Percentiles rank a stretch among this genome's conserved stretches.
Conservation (phyloP, 2,113 vertebrate species). For the Eulemur macaco region DNA sequence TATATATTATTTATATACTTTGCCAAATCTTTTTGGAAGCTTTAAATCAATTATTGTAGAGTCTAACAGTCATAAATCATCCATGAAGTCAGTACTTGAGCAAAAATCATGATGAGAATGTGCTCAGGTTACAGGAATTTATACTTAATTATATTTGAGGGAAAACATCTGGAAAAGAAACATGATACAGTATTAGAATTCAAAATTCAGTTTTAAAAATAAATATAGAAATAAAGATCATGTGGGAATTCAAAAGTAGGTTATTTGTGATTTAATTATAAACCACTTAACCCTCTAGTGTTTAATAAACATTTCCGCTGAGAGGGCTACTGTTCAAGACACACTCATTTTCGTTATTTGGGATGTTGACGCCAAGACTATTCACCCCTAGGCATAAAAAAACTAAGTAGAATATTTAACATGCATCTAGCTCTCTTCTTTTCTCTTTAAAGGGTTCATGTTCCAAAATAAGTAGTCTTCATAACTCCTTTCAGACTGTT, state of each 20-base stretch:
- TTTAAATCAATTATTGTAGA: slow-evolving; percentile 77
- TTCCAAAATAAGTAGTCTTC: neutral
- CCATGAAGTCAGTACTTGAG: slow-evolving; percentile 80
- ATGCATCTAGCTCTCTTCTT: neutral
- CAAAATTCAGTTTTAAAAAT: slow-evolving; percentile 74
- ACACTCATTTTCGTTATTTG: neutral
- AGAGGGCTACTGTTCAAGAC: slow-evolving; percentile 41
- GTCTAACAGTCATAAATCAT: slow-evolving; percentile 81
- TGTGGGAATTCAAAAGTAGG: slow-evolving; percentile 66
- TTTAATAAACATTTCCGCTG: slow-evolving; percentile 59
- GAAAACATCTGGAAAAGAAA: slow-evolving; percentile 87
- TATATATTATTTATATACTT: slow-evolving; percentile 63
- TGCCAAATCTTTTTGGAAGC: slow-evolving; percentile 79
- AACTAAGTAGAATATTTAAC: slow-evolving; percentile 20
- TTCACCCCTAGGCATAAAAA: neutral
- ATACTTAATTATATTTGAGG: slow-evolving; percentile 85
- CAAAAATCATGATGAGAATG: slow-evolving; percentile 84
- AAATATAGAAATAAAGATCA: slow-evolving; percentile 55
- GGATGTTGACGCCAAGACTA: neutral
- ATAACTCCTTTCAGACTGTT: neutral
- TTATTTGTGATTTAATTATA: slow-evolving; percentile 49
- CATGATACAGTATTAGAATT: slow-evolving; percentile 72
- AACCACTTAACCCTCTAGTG: slow-evolving; percentile 37
- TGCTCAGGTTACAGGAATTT: slow-evolving; percentile 84
- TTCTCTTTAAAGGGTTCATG: slow-evolving; percentile 33